Conservation (phyloP, 2,888 invertebrate species). For the Pollenia angustigena region DNA sequence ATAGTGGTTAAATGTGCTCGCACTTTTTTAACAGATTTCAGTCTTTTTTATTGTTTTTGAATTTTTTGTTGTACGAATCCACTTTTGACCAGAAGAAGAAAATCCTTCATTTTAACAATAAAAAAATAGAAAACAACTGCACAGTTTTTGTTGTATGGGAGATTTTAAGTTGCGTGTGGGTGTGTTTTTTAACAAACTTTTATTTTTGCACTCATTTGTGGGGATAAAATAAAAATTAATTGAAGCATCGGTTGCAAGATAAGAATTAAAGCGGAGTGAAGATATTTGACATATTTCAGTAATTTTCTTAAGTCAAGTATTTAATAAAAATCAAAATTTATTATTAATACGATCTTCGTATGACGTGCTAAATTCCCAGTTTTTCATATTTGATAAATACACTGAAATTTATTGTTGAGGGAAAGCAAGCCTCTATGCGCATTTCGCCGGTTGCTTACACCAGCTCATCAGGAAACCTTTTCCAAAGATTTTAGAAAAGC, state of each 20-base stretch:
- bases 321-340: background rate
- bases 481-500: too few relatives aligned
- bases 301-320: too few relatives aligned
- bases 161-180: background rate
- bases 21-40: background rate
- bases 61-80: background rate
- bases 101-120: slow-evolving; percentile 13
- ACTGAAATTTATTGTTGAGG: too few relatives aligned
- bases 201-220: slow-evolving; percentile 55
- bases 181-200: slow-evolving; percentile 20
- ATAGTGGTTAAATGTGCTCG: background rate
- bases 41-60: background rate
- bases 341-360: too few relatives aligned
- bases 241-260: background rate
- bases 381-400: too few relatives aligned
- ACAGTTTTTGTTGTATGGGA: slow-evolving; percentile 2
- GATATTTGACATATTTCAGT: too few relatives aligned
- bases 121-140: background rate
- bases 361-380: too few relatives aligned
- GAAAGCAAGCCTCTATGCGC: too few relatives aligned
- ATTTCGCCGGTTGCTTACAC: too few relatives aligned
- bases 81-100: slow-evolving; percentile 40
- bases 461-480: too few relatives aligned
- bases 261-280: background rate
- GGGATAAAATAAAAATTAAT: slow-evolving; percentile 45